phyloP scores from a whole-genome alignment of 2,797 vertebrate genomes.

The Iguana delicatissima region DNA sequence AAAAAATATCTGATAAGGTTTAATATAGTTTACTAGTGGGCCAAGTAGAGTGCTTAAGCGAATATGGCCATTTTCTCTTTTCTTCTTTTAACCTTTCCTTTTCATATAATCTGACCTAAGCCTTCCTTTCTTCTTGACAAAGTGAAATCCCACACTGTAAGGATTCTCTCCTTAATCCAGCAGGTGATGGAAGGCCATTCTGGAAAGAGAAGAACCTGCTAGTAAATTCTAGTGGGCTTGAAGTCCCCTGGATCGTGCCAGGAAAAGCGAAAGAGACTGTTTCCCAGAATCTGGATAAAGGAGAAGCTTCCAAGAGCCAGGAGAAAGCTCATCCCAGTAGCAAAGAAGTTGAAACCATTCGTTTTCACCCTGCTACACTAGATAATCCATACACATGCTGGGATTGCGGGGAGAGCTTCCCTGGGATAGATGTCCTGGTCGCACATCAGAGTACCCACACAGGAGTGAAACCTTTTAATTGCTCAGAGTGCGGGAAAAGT shows the following conservation, averaged over 20 bases:
- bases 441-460: constrained; percentile 73
- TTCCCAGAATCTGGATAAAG: background rate
- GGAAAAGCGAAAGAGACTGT: background rate
- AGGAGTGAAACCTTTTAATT: constrained; percentile 69
- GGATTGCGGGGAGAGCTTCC: constrained; percentile 65
- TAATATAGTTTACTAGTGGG: no score
- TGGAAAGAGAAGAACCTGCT: constrained; percentile 11
- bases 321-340: background rate
- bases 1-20: no score
- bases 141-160: background rate
- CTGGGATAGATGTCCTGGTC: constrained; percentile 44
- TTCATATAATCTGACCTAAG: background rate
- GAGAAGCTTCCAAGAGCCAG: background rate
- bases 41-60: no score
- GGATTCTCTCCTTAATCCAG: background rate
- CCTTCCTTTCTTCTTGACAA: background rate
- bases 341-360: background rate
- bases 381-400: constrained; percentile 44
- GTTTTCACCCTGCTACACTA: background rate
- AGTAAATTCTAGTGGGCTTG: background rate
- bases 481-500: constrained; percentile 76
- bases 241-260: background rate
- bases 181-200: background rate
- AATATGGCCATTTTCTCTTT: no score
- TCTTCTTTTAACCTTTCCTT: no score